phyloP scores from a whole-genome alignment of 2,113 vertebrate genomes.

The Ardeotis arabs region DNA sequence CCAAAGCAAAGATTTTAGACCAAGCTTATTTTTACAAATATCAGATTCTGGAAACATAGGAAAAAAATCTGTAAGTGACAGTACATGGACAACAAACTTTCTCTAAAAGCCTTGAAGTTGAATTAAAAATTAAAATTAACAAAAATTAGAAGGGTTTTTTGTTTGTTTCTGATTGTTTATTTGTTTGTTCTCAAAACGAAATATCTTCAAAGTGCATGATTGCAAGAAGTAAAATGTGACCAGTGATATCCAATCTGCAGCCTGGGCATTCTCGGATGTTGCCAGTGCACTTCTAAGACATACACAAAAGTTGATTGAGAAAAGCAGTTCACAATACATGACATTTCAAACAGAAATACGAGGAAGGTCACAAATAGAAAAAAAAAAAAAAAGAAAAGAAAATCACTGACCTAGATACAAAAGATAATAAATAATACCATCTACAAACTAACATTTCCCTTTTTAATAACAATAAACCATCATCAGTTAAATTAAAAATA shows the following conservation, averaged over 20 bases:
- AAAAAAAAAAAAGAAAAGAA: background rate
- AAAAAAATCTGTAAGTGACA: background rate
- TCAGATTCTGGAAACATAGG: background rate
- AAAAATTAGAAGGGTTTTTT: background rate
- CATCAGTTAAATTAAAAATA: conserved; percentile 49
- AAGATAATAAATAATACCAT: background rate
- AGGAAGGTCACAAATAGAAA: background rate
- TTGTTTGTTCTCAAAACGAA: background rate
- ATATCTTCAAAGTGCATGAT: background rate
- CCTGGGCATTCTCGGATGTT: background rate
- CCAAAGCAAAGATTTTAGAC: background rate
- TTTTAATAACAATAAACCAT: conserved; percentile 30
- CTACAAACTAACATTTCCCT: background rate
- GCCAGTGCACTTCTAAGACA: background rate
- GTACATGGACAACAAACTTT: background rate
- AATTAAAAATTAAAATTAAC: background rate
- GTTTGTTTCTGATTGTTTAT: background rate
- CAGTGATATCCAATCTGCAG: background rate
- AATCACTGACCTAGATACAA: background rate
- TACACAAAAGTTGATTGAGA: background rate
- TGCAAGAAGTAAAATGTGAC: background rate
- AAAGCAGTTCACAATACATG: background rate
- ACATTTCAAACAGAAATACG: background rate
- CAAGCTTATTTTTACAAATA: background rate
- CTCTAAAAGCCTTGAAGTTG: background rate